Evolutionary conservation across 2,888 invertebrate species (phyloP).

Genomic region (Acanthosoma haemorrhoidale): DNA sequence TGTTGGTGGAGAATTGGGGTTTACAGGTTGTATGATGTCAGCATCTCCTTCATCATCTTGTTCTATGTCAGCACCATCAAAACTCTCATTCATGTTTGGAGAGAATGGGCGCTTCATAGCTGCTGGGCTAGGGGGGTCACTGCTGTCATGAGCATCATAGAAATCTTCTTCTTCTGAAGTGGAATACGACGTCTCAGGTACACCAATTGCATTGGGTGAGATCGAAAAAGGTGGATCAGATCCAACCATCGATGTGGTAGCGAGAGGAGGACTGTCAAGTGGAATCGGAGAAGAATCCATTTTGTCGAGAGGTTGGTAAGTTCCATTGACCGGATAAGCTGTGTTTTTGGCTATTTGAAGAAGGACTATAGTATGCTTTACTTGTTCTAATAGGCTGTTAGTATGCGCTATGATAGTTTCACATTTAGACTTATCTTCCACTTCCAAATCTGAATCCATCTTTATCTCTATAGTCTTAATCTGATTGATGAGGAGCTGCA

Average conservation of each 20-base stretch:
- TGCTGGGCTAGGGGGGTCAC: conserved; percentile 43
- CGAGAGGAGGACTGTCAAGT: conserved; percentile 25
- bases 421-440: conserved; percentile 61
- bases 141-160: conserved; percentile 81
- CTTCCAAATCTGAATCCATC: conserved; percentile 57
- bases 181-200: conserved; percentile 90
- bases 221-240: background rate
- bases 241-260: background rate
- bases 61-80: conserved; percentile 8
- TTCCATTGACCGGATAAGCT: conserved; percentile 65
- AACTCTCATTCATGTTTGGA: conserved; percentile 5
- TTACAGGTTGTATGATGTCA: background rate
- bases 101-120: background rate
- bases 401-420: conserved; percentile 67
- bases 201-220: conserved; percentile 50
- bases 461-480: conserved; percentile 68
- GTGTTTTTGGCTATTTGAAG: conserved; percentile 89
- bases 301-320: conserved; percentile 56
- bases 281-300: background rate
- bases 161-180: conserved; percentile 95
- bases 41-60: background rate
- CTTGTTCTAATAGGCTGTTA: conserved; percentile 73
- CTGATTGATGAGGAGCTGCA: conserved; percentile 92
- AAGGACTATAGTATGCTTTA: conserved; percentile 96
- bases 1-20: background rate